A percentile compares a stretch with the other conserved stretches of the same genome.
Evolutionary conservation across 1,140 invertebrate species (phyloP).

Genomic region (Onthophagus taurus): DNA sequence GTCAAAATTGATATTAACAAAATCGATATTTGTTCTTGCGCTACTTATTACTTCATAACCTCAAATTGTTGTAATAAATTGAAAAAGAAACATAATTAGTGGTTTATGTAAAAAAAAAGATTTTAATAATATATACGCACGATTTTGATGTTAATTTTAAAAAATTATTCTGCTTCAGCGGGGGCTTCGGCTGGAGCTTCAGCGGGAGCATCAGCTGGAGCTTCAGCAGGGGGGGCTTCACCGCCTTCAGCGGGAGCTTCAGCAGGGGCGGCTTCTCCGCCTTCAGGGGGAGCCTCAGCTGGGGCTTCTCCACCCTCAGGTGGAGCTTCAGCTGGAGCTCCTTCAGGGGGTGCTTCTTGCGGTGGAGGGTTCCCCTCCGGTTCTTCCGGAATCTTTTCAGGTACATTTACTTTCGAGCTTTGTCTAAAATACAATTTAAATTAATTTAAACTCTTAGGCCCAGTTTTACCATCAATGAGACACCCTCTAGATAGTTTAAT

Average conservation of each 20-base stretch:
- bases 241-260: neutral
- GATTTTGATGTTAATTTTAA: no score
- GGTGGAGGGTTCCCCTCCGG: neutral
- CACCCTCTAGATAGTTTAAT: no score
- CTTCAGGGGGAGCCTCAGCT: neutral
- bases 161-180: neutral
- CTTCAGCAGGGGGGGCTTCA: neutral
- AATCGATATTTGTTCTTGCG: neutral
- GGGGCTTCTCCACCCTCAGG: neutral
- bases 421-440: no score
- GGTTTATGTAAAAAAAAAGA: no score
- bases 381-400: no score
- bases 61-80: no score
- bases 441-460: no score
- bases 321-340: neutral
- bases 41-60: neutral
- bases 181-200: constrained; percentile 3
- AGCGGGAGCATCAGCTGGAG: neutral
- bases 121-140: no score
- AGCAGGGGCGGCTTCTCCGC: neutral
- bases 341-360: neutral
- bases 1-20: no score
- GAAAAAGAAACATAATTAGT: no score
- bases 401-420: no score
- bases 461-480: no score